phyloP scores from a whole-genome alignment of 2,113 vertebrate genomes.

The Centropristis striata region DNA sequence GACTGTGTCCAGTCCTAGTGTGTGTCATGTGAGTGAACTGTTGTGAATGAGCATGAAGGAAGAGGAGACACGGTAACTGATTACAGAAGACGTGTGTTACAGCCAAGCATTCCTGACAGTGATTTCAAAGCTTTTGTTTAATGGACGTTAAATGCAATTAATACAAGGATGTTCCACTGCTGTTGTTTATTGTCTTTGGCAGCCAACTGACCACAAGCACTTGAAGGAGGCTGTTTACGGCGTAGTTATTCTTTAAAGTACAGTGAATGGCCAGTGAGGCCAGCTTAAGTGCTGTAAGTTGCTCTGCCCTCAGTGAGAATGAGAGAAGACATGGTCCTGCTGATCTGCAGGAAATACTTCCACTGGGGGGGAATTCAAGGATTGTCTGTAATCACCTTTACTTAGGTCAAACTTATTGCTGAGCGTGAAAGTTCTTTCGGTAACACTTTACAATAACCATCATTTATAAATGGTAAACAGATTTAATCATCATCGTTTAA shows the following conservation, averaged over 20 bases:
- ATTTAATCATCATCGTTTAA: no score
- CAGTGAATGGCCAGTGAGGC: slow-evolving; percentile 13
- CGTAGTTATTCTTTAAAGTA: slow-evolving; percentile 47
- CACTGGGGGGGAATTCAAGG: background rate
- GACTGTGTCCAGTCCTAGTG: slow-evolving; percentile 1
- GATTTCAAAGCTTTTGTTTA: slow-evolving; percentile 52
- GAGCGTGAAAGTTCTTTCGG: background rate
- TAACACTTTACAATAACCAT: no score
- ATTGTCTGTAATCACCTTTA: background rate
- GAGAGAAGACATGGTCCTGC: background rate
- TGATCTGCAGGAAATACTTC: slow-evolving; percentile 1
- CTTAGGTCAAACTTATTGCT: background rate
- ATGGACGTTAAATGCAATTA: slow-evolving; percentile 68
- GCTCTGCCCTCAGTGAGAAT: background rate
- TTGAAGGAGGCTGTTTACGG: slow-evolving; percentile 63
- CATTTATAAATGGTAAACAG: no score
- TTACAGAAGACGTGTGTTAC: slow-evolving; percentile 27
- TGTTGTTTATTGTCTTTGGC: slow-evolving; percentile 65
- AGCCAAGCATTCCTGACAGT: slow-evolving; percentile 31
- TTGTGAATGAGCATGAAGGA: slow-evolving; percentile 28
- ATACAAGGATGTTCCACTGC: slow-evolving; percentile 52
- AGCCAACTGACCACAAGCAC: slow-evolving; percentile 64
- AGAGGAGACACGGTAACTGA: slow-evolving; percentile 26
- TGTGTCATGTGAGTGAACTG: slow-evolving; percentile 35
- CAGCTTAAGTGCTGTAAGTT: slow-evolving; percentile 45